phyloP scores from a whole-genome alignment of 2,797 vertebrate genomes.

The Mionectes olivaceus region DNA sequence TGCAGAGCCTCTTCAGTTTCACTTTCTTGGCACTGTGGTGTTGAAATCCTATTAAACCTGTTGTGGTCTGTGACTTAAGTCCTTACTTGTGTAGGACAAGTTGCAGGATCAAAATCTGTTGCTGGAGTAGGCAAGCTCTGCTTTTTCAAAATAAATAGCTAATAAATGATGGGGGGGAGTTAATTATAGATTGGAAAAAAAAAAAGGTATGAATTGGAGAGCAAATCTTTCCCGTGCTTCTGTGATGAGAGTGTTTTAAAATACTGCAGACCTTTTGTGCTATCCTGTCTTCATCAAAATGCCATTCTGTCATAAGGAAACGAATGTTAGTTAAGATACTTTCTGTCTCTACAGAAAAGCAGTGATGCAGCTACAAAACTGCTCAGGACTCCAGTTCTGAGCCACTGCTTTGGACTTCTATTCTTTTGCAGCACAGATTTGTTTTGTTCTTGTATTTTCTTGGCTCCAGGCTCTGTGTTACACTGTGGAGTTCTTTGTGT shows the following conservation, averaged over 20 bases:
- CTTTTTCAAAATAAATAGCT: not conserved
- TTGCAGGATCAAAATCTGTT: not conserved
- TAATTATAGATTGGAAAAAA: not conserved
- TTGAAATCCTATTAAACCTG: not conserved
- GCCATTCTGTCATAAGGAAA: not conserved
- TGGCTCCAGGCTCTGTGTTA: not conserved
- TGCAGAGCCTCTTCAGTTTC: not conserved
- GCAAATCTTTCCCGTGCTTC: not conserved
- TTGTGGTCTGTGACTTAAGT: not conserved
- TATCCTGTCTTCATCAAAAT: not conserved
- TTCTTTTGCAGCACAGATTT: not conserved
- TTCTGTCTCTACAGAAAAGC: not conserved
- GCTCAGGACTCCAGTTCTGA: not conserved
- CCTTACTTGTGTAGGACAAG: not conserved
- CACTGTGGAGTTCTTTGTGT: not conserved
- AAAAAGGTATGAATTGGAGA: not conserved
- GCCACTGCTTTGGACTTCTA: not conserved
- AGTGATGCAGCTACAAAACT: accelerated
- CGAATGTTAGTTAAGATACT: not conserved
- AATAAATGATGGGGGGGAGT: not conserved
- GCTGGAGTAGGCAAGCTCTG: not conserved
- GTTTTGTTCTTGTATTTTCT: not conserved
- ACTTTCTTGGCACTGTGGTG: not conserved
- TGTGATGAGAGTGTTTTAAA: not conserved
- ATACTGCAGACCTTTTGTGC: not conserved